Evolutionary conservation across 35 echinoderm and acorn worm species (phyloP).

Genomic region (Ptychodera flava): DNA sequence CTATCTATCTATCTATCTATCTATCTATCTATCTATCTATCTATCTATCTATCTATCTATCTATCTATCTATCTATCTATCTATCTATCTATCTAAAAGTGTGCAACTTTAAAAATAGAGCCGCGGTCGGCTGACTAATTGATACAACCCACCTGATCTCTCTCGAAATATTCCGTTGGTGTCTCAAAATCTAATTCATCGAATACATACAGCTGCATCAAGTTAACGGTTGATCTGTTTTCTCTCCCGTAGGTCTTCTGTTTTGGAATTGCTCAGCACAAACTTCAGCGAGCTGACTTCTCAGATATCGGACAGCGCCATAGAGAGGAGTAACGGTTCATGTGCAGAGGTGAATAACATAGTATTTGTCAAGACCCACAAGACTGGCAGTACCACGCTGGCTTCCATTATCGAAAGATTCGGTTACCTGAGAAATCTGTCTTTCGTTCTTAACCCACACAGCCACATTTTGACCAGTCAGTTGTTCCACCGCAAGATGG

Average conservation of each 20-base stretch:
- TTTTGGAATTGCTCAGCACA: not conserved
- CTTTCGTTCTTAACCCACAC: slow-evolving; percentile 27
- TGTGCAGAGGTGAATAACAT: slow-evolving; percentile 5
- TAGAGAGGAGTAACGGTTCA: not conserved
- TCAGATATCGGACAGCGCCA: not conserved
- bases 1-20: not conserved
- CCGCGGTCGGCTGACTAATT: too few relatives aligned
- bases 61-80: too few relatives aligned
- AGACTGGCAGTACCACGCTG: slow-evolving; percentile 61
- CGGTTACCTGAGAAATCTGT: slow-evolving; percentile 47
- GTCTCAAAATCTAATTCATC: too few relatives aligned
- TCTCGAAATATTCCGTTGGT: too few relatives aligned
- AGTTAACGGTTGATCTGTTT: too few relatives aligned
- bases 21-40: not conserved
- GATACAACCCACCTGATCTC: too few relatives aligned
- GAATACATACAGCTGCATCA: too few relatives aligned
- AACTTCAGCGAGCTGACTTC: not conserved
- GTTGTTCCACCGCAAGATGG: not conserved
- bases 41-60: slow-evolving; percentile 1
- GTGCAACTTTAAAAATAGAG: too few relatives aligned
- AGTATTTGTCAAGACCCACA: slow-evolving; percentile 81
- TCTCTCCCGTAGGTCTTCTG: not conserved
- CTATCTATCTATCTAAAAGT: too few relatives aligned
- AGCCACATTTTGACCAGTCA: slow-evolving; percentile 11
- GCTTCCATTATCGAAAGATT: slow-evolving; percentile 48